Evolutionary conservation across 2,888 invertebrate species (phyloP), one percentile per base, ranked within the genome.

Genomic region (Chironomus tentans): DNA sequence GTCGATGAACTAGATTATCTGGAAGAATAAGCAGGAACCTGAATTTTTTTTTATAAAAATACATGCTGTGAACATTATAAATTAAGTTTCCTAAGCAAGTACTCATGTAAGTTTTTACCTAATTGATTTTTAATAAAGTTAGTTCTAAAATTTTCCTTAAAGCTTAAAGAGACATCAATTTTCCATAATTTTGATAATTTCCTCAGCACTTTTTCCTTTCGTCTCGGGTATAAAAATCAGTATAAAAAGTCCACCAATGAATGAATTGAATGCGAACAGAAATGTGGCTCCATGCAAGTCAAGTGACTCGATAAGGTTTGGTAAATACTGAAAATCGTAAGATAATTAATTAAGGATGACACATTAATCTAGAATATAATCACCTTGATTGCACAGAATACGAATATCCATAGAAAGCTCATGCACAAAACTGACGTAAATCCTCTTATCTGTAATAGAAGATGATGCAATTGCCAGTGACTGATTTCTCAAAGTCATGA

Each of bases 151-250:
- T 28, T 24, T 28, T 3, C 28, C 5, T 28, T 28, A 28, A 28
- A 24, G 22, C 22, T 24, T 24, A 28, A 28, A 3, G 3, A 28
- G 28, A 5, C 5, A n/a, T 21, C 24, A 65, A 1, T 22, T 22
- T 24, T 22, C 24, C 13, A 65, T 22, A 22, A 65, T 65, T 24
- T 46, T 38, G 0, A 75, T 48, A 38, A 82, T 79, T 15, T 81
- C 79, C 13, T 80, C 79, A 0, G 79, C 77, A 0, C 80, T 79
- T 3, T 80, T 81, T 3, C 80, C 79, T 28, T 80, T 79, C 3
- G 81, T 83, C 77, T 81, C 82, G 1, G 82, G 82, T 68, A 83
- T 4, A 13, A 80, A 77, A 0, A 80, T 78, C 61, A 82, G 22
- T 0, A 80, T 79, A 70, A 82, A 79, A 0, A 81, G 65, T 0